These are phyloP conservation scores for Probaryconus sp. DNA, from an alignment of 1,140 invertebrate genomes.

Conservation along the genomic window DNA sequence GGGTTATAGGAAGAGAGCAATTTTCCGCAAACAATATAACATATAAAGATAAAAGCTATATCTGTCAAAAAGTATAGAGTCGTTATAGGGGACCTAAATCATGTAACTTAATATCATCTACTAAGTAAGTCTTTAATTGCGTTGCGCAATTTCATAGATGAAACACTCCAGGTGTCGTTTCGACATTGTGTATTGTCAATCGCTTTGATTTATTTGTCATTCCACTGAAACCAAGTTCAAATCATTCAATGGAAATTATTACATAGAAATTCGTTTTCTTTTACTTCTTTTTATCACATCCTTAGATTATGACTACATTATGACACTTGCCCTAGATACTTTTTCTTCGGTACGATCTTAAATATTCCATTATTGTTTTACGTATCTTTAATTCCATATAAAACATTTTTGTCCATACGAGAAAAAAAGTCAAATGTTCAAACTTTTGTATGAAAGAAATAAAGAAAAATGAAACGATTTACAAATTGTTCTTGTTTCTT, in stretches of 20 bases:
- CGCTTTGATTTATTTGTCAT: slow-evolving; percentile 46
- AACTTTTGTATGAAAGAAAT: too few relatives aligned
- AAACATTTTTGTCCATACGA: too few relatives aligned
- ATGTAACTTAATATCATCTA: slow-evolving; percentile 38
- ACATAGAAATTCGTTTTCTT: too few relatives aligned
- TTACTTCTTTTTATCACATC: too few relatives aligned
- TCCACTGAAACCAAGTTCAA: slow-evolving; percentile 19
- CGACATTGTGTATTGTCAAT: background rate
- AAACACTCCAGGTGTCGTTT: slow-evolving; percentile 19
- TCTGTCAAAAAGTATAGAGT: slow-evolving; percentile 36
- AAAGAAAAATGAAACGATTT: too few relatives aligned
- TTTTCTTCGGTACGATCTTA: too few relatives aligned
- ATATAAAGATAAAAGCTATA: too few relatives aligned
- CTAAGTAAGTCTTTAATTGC: slow-evolving; percentile 32
- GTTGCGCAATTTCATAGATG: slow-evolving; percentile 46
- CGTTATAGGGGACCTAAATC: slow-evolving; percentile 42
- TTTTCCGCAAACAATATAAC: slow-evolving; percentile 27
- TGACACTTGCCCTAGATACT: too few relatives aligned
- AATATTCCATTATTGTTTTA: too few relatives aligned
- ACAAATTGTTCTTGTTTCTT: too few relatives aligned
- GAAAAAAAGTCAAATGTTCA: too few relatives aligned
- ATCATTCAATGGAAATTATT: background rate
- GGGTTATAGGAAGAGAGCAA: slow-evolving; percentile 5
- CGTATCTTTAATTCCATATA: too few relatives aligned
- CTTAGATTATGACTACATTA: background rate